Evolutionary conservation across 2,113 vertebrate genomes (phyloP), one percentile per base, ranked within the genome.

Genomic region (Coptodon rendalli): DNA sequence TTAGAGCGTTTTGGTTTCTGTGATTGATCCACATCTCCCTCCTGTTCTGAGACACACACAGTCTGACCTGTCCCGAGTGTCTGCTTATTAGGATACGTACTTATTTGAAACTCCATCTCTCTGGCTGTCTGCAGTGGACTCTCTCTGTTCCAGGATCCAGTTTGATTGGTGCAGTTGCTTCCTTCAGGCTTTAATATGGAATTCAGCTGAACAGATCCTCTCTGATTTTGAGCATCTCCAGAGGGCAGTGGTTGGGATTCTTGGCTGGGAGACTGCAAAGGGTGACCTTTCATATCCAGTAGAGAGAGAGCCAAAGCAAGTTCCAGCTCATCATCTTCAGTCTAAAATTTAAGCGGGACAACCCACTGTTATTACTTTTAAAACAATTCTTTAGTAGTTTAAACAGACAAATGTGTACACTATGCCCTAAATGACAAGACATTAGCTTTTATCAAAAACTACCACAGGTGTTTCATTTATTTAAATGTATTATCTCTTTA

Each of bases 241-340:
- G 8, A 19, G 19, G 54, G 83, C 29, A 71, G 13, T 11, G 16
- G 38, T 50, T 3, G 29, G 43, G 59, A 14, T 40, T 80, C 59
- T 29, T 81, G 68, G 68, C 34, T 81, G 11, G 43, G 6, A 2
- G 54, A 31, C 4, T 85, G 54, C 40, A 56, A 81, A 71, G 84
- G 52, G 2, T 82, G 73, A 79, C 87, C 83, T 82, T 90, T 89
- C 17, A 83, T 71, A 45, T 96, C 89, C 86, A 94, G 83, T 9
- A 93, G 86, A 43, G 95, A 96, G 6, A 95, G 87, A 19, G 91
- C 82, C 90, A 96, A 34, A 27, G 94, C 94, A 52, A 94, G 38
- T 81, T 96, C 91, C 48, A 96, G 85, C 27, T 95, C 93, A 17
- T 95, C 94, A 45, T 95, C 92, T 84, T 92, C 93, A 43, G 85